These are phyloP conservation scores for Lycopodina hypogea DNA, from an alignment of 37 sponge, comb jelly and placozoan genomes.

Conservation along the genomic window DNA sequence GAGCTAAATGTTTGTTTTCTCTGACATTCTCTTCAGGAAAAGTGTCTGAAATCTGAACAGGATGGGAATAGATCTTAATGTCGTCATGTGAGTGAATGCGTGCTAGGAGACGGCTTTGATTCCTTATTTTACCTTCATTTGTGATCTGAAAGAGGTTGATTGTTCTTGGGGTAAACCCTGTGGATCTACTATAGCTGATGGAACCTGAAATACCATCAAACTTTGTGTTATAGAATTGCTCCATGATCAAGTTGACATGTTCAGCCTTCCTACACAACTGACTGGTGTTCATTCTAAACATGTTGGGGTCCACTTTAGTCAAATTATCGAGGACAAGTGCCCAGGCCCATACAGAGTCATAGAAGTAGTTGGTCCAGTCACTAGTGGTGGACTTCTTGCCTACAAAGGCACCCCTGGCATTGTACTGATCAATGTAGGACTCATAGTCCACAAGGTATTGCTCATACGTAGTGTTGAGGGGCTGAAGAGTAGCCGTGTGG, in stretches of 20 bases:
- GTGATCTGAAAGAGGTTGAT: not conserved
- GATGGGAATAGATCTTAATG: not conserved
- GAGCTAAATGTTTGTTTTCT: not conserved
- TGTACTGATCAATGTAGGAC: not conserved
- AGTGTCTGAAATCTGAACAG: not conserved
- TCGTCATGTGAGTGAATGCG: not conserved
- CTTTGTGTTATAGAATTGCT: constrained; percentile 9
- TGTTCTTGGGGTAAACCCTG: not conserved
- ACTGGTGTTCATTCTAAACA: not conserved
- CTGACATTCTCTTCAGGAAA: not conserved
- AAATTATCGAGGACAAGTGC: constrained; percentile 23
- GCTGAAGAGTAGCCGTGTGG: not conserved
- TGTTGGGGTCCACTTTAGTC: not conserved
- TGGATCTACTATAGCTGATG: not conserved
- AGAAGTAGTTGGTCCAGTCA: not conserved
- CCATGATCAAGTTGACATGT: not conserved
- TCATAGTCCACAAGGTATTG: not conserved
- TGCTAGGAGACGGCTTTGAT: not conserved
- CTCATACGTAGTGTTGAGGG: not conserved
- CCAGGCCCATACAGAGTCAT: constrained; percentile 33
- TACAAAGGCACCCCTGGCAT: not conserved
- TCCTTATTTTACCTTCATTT: not conserved
- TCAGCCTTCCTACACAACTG: not conserved
- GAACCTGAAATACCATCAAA: constrained; percentile 10
- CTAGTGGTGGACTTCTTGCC: not conserved